A percentile compares a stretch with the other conserved stretches of the same genome.
Conservation (phyloP, 2,113 vertebrate genomes). For the Holacanthus passer region DNA sequence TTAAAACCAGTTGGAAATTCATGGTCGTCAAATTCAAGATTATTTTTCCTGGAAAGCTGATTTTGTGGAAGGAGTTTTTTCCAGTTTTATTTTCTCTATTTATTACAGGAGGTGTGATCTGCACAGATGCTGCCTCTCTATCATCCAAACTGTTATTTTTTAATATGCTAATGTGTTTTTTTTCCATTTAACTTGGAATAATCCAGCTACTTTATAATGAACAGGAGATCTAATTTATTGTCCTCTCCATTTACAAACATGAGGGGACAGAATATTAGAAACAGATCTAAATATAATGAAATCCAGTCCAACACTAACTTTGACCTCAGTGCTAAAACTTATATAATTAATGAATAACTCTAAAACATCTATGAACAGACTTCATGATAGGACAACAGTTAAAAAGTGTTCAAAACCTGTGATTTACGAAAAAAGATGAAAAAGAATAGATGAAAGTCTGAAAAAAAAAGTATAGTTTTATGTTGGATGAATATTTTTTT, state of each 20-base stretch:
- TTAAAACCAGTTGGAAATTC: slow-evolving; percentile 10
- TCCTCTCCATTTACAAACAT: neutral
- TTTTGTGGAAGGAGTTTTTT: neutral
- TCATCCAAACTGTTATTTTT: too few species aligned
- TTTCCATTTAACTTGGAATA: too few species aligned
- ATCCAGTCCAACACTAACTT: neutral
- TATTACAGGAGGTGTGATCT: neutral
- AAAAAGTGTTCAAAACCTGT: too few species aligned
- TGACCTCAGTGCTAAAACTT: neutral
- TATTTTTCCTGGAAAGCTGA: neutral
- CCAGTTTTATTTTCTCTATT: neutral
- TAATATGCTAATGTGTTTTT: too few species aligned
- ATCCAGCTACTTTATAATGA: too few species aligned
- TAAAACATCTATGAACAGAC: too few species aligned
- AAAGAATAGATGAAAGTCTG: too few species aligned
- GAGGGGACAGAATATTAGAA: neutral
- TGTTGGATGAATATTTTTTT: too few species aligned
- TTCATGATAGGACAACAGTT: too few species aligned
- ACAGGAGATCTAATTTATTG: neutral
- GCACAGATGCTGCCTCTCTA: too few species aligned
- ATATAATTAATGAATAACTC: neutral
- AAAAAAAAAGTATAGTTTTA: too few species aligned
- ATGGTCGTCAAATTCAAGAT: neutral
- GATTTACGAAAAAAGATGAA: too few species aligned
- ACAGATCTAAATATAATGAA: neutral